A percentile compares a stretch with the other conserved stretches of the same genome.
phyloP scores from a whole-genome alignment of 2,797 vertebrate species.

The Megaceryle alcyon region DNA sequence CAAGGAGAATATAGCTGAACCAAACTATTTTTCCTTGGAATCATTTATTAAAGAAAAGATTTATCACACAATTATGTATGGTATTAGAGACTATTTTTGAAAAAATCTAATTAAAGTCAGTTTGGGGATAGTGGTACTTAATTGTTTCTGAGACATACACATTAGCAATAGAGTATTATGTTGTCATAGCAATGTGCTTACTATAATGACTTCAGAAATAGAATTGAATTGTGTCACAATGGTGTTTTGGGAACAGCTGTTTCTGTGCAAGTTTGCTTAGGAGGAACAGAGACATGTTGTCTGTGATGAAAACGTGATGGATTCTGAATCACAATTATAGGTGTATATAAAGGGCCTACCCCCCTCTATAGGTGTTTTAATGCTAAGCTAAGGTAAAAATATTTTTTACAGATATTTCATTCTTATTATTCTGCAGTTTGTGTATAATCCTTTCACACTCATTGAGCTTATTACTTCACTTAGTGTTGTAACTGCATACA shows the following conservation, averaged over 20 bases:
- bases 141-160: not conserved
- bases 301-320: not conserved
- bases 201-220: not conserved
- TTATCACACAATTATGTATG: not conserved
- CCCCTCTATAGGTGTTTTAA: not conserved
- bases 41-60: not conserved
- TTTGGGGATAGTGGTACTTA: not conserved
- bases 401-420: not conserved
- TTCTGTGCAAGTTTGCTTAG: not conserved
- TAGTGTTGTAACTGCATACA: accelerated
- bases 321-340: not conserved
- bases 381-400: not conserved
- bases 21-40: not conserved
- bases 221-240: not conserved
- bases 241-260: not conserved
- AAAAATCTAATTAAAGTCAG: slow-evolving; percentile 28
- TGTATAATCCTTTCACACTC: not conserved
- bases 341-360: not conserved
- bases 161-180: not conserved
- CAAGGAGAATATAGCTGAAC: not conserved
- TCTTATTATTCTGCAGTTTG: not conserved
- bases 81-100: not conserved
- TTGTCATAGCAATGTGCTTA: not conserved
- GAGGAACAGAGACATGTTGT: not conserved
- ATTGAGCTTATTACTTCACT: not conserved